These are phyloP conservation scores for Rhinogobio ventralis DNA, from an alignment of 2,797 vertebrate species.

Conservation along the genomic window DNA sequence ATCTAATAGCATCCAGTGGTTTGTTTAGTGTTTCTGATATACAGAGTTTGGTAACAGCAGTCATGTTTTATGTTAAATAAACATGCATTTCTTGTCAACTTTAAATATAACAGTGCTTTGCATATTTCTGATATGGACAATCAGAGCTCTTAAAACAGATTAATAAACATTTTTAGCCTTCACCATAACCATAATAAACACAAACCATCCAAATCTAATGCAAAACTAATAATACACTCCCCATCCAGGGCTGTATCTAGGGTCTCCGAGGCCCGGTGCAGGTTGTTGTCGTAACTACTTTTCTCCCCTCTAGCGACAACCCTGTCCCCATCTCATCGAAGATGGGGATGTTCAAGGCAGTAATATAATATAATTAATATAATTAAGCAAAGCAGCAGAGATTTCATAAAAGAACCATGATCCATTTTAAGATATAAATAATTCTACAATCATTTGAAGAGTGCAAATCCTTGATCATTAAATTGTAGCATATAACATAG, in stretches of 20 bases:
- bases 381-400: constrained; percentile 41
- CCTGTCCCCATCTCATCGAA: neutral
- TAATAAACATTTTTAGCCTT: constrained; percentile 20
- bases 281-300: neutral
- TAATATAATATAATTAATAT: too few species aligned
- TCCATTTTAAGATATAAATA: neutral
- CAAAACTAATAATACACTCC: neutral
- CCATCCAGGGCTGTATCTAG: neutral
- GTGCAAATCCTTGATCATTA: constrained; percentile 32
- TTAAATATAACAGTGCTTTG: constrained; percentile 8
- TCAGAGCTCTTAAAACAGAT: neutral
- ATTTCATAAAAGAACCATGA: neutral
- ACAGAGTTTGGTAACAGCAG: neutral
- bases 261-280: neutral
- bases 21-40: neutral
- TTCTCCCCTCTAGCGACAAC: neutral
- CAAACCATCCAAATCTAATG: neutral
- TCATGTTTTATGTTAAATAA: neutral
- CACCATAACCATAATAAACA: constrained; percentile 4
- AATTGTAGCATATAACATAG: neutral
- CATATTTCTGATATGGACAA: constrained; percentile 15
- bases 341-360: constrained; percentile 33
- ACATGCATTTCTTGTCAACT: neutral
- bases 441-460: constrained; percentile 15
- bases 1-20: neutral